Base-by-base conservation (phyloP, 2,888 invertebrate genomes). In the Torymus tubicola region DNA sequence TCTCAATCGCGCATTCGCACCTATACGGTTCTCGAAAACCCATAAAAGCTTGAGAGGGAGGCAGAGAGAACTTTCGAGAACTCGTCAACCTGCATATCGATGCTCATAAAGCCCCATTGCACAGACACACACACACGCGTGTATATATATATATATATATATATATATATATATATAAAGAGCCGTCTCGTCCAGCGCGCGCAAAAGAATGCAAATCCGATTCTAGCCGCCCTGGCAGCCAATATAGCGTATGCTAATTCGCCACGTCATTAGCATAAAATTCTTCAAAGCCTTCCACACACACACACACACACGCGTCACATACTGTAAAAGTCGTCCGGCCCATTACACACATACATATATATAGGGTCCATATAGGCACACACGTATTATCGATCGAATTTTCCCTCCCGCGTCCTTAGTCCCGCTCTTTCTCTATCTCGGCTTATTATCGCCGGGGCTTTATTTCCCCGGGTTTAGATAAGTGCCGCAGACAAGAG, bases 401-500 rank as follows among this genome's bases (percentile, higher is more conserved):
- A 78, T 78, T 78, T 78, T 60, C 78, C 55, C 21, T 18, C 16
- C 16, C 18, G 58, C 55, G 64, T 13, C 18, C 75, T 42, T 42
- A 42, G 42, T 42, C 42, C 42, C 42, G 42, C 8, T 42, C 42
- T 42, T 42, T 42, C 42, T 42, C 42, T 80, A 80, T 75, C 80
- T 58, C 24, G 14, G 74, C 74, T 75, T 80, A 80, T 80, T 76
- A 71, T 76, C 80, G 75, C 69, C 42, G 42, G 42, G 65, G 67
- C 65, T 80, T 67, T 75, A 80, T 80, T 80, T 80, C 75, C 57
- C 58, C 67, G 65, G 53, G 74, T 71, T 76, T 80, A 80, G 80
- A 80, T 80, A 80, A 80, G 74, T 79, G 63, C 68, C 63, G 18
- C 24, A 79, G 78, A 79, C 78, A 79, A 79, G 78, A 50, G 55